phyloP scores from a whole-genome alignment of 2,888 invertebrate genomes.

The Andrena bicolor region DNA sequence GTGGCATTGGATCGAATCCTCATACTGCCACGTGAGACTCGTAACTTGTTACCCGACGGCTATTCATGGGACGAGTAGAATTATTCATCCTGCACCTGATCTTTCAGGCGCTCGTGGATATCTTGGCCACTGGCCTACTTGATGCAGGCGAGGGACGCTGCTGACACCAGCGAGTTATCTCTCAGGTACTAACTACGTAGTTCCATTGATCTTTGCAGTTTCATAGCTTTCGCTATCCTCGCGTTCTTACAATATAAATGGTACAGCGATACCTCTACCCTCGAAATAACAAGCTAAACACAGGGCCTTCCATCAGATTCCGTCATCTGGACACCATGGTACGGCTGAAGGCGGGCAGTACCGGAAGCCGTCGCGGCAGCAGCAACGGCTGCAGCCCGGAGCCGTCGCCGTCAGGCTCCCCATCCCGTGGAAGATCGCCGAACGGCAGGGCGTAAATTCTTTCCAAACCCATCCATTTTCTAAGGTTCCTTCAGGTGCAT shows the following conservation, averaged over 20 bases:
- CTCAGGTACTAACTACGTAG: conserved; percentile 87
- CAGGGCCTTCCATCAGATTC: conserved; percentile 87
- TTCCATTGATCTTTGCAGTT: no score
- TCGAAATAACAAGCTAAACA: background rate
- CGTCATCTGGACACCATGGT: conserved; percentile 95
- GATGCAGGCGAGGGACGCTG: conserved; percentile 91
- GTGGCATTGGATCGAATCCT: conserved; percentile 79
- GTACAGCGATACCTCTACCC: background rate
- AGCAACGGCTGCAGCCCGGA: conserved; percentile 89
- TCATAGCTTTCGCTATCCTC: no score
- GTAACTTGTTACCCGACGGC: background rate
- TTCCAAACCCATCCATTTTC: conserved; percentile 4
- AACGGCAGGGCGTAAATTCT: conserved; percentile 79
- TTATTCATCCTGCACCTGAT: background rate
- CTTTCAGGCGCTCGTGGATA: conserved; percentile 93
- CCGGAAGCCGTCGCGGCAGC: conserved; percentile 86
- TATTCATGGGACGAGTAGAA: background rate
- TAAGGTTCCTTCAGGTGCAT: conserved; percentile 29
- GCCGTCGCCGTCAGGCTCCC: conserved; percentile 88
- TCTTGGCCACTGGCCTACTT: conserved; percentile 96
- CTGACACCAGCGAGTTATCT: conserved; percentile 90
- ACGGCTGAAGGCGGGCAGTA: conserved; percentile 88
- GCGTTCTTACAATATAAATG: no score
- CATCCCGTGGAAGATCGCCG: conserved; percentile 80
- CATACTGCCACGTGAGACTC: conserved; percentile 63